Percentiles rank a stretch among this genome's conserved stretches.
Conservation (phyloP, 2,797 vertebrate genomes). For the Clarias laeviceps region DNA sequence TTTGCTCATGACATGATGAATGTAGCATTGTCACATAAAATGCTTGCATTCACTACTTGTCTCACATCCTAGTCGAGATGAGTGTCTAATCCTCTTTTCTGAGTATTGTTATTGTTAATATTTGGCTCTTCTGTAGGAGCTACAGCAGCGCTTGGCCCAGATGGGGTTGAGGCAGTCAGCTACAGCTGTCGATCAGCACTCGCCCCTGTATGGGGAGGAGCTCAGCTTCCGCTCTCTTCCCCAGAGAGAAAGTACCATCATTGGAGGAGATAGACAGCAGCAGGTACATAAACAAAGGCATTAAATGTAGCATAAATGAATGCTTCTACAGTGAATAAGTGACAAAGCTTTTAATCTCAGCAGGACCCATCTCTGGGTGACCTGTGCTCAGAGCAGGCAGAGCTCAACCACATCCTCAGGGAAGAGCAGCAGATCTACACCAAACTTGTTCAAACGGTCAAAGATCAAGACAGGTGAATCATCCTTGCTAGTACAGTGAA, state of each 20-base stretch:
- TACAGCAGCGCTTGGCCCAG: constrained; percentile 69
- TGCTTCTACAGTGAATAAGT: background rate
- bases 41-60: too few relatives aligned
- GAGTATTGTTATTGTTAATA: background rate
- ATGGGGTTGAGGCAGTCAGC: constrained; percentile 55
- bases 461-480: constrained; percentile 85
- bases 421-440: constrained; percentile 88
- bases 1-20: background rate
- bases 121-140: constrained; percentile 61
- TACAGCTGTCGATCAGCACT: constrained; percentile 57
- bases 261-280: constrained; percentile 78
- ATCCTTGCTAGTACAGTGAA: background rate
- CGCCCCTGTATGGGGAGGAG: constrained; percentile 60
- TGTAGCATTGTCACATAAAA: background rate
- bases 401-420: constrained; percentile 82
- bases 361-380: constrained; percentile 66
- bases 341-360: background rate
- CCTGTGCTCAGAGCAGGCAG: constrained; percentile 77
- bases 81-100: background rate
- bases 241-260: constrained; percentile 77
- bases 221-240: constrained; percentile 69
- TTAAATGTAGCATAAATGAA: background rate
- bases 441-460: constrained; percentile 83
- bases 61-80: background rate
- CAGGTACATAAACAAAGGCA: constrained; percentile 61